Percentiles rank a stretch among this genome's conserved stretches.
Evolutionary conservation across 2,888 invertebrate genomes (phyloP).

Genomic region (Scrobipalpa costella): DNA sequence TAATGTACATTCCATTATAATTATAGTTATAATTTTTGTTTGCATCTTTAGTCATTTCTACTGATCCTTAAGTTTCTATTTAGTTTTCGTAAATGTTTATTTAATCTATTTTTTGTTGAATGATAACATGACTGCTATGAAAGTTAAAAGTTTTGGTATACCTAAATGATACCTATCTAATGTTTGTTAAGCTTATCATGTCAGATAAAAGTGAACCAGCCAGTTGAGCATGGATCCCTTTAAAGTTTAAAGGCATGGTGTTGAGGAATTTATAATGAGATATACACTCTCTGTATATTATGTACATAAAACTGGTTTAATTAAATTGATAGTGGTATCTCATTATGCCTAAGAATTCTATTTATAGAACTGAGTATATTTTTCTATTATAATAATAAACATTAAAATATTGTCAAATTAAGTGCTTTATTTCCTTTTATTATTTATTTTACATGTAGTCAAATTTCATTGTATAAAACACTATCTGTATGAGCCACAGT

Average conservation of each 20-base stretch:
- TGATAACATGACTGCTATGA: background rate
- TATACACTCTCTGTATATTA: too few species aligned
- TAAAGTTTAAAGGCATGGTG: background rate
- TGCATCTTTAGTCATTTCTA: background rate
- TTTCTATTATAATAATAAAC: background rate
- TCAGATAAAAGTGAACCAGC: background rate
- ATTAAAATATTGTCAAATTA: slow-evolving; percentile 2
- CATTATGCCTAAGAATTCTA: too few species aligned
- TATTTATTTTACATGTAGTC: background rate
- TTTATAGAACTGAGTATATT: background rate
- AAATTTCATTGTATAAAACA: slow-evolving; percentile 4
- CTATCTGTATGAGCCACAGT: too few species aligned
- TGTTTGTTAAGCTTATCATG: background rate
- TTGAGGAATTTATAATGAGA: too few species aligned
- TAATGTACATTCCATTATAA: slow-evolving; percentile 32
- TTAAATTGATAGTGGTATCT: too few species aligned
- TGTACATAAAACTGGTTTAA: background rate
- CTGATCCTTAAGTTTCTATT: background rate
- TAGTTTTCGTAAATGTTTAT: background rate
- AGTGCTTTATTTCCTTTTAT: slow-evolving; percentile 6
- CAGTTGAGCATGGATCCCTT: background rate
- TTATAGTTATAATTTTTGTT: background rate
- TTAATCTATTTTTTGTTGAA: background rate
- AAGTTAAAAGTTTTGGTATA: too few species aligned
- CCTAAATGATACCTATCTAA: too few species aligned